Evolutionary conservation across 2,113 vertebrate species (phyloP).

Genomic region (Mormyrus lacerda): DNA sequence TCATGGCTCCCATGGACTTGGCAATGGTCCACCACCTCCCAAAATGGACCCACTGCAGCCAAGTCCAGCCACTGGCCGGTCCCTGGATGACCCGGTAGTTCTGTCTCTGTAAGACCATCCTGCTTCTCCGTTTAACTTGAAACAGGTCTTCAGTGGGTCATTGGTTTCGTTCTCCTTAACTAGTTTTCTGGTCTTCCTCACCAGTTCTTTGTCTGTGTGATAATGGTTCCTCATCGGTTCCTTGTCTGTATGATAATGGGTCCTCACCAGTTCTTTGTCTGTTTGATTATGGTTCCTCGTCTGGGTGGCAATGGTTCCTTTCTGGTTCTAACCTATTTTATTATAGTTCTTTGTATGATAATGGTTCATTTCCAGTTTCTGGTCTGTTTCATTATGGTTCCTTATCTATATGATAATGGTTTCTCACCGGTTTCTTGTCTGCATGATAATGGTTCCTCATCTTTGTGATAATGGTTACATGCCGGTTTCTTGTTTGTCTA

Average conservation of each 20-base stretch:
- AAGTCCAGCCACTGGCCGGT: slow-evolving; percentile 47
- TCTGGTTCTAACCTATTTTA: too few relatives aligned
- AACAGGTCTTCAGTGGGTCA: neutral
- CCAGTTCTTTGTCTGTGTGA: neutral
- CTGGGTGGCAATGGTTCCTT: too few relatives aligned
- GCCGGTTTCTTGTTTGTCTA: too few relatives aligned
- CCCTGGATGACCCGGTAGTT: slow-evolving; percentile 78
- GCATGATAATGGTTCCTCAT: neutral
- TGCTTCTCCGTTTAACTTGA: neutral
- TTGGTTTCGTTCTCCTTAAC: neutral
- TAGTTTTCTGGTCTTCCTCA: neutral
- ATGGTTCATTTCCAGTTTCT: too few relatives aligned
- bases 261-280: neutral
- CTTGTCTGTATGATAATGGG: neutral
- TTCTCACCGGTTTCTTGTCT: too few relatives aligned
- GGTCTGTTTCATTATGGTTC: too few relatives aligned
- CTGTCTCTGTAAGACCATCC: slow-evolving; percentile 76
- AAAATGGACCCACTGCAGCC: slow-evolving; percentile 38
- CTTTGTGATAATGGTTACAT: too few relatives aligned
- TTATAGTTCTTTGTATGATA: too few relatives aligned
- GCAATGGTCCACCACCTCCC: slow-evolving; percentile 55
- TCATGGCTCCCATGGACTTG: slow-evolving; percentile 39
- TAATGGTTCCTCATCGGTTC: neutral
- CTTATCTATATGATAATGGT: too few relatives aligned
- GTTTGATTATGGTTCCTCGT: too few relatives aligned